Evolutionary conservation across 2,888 invertebrate genomes (phyloP), one percentile per base, ranked within the genome.

Genomic region (Drosophila maculinotata): DNA sequence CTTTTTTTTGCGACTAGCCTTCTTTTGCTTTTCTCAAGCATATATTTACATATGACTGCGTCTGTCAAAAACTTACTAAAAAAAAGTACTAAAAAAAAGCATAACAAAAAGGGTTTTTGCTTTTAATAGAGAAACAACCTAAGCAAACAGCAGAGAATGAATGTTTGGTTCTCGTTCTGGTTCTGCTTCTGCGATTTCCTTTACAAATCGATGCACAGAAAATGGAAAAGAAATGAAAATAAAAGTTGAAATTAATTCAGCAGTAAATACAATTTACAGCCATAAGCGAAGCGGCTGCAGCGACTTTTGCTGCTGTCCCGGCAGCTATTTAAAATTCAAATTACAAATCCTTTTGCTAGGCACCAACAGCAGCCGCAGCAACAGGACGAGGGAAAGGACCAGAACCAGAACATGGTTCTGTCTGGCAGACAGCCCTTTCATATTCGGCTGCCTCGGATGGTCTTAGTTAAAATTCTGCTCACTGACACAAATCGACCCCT

Each of bases 261-360:
- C 72, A 87, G 87, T 84, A 87, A 82, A 87, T 84, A 84, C 60
- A 77, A 84, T 81, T 84, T 83, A 80, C 63, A 79, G 64, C 25
- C 69, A 53, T 45, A 14, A 52, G 23, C 38, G 58, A 54, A 31
- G 41, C 53, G 30, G 56, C 57, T 41, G 42, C 41, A 28, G 9
- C 72, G 38, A 41, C 56, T 54, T 48, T 45, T 52, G 41, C 65
- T 41, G 71, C 83, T n/a, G n/a, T n/a, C n/a, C n/a, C n/a, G n/a
- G n/a, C n/a, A n/a, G n/a, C n/a, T 85, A 82, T 84, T 84, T 84
- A 87, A 84, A 86, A 87, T 84, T 85, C 86, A 84, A 84, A 85
- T 84, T 84, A 84, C 85, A 87, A 87, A 84, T 85, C 88, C 83
- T 77, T 80, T 71, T 31, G 36, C 39, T 15, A 26, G 47, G 56